A percentile compares a stretch with the other conserved stretches of the same genome.
These are phyloP conservation scores for Leucoraja ocellata DNA, from an alignment of 2,797 vertebrate genomes.

Conservation along the genomic window DNA sequence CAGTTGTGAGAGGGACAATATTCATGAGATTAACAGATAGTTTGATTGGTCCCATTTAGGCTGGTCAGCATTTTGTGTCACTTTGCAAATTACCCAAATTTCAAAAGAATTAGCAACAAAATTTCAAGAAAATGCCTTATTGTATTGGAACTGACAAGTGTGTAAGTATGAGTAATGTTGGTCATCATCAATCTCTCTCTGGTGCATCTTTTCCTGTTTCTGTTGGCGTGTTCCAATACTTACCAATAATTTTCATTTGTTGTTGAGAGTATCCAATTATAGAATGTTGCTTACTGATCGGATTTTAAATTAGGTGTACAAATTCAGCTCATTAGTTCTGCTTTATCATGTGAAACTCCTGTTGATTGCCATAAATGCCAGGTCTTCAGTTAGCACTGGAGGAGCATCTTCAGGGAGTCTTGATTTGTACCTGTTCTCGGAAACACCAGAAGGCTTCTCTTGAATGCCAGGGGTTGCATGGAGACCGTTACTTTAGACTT, in stretches of 20 bases:
- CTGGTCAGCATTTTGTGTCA: background rate
- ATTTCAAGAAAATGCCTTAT: constrained; percentile 23
- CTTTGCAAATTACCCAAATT: background rate
- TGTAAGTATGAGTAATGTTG: constrained; percentile 26
- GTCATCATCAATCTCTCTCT: constrained; percentile 12
- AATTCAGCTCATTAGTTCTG: background rate
- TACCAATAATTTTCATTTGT: constrained; percentile 23
- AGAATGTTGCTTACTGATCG: background rate
- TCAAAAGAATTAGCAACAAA: background rate
- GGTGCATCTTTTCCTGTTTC: background rate
- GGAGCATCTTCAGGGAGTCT: background rate
- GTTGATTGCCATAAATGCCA: constrained; percentile 19
- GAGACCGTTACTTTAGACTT: too few relatives aligned
- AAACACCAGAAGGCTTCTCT: too few relatives aligned
- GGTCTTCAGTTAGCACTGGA: background rate
- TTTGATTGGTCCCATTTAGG: background rate
- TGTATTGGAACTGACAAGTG: constrained; percentile 32
- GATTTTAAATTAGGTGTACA: background rate
- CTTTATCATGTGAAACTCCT: constrained; percentile 24
- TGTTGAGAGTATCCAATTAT: background rate
- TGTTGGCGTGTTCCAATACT: constrained; percentile 10
- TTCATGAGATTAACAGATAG: background rate
- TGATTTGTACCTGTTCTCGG: background rate
- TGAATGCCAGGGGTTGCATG: too few relatives aligned
- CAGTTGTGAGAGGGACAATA: background rate